Percentiles rank a stretch among this genome's conserved stretches.
These are phyloP conservation scores for Chrysotoxum bicinctum DNA, from an alignment of 2,888 invertebrate genomes.

Conservation along the genomic window DNA sequence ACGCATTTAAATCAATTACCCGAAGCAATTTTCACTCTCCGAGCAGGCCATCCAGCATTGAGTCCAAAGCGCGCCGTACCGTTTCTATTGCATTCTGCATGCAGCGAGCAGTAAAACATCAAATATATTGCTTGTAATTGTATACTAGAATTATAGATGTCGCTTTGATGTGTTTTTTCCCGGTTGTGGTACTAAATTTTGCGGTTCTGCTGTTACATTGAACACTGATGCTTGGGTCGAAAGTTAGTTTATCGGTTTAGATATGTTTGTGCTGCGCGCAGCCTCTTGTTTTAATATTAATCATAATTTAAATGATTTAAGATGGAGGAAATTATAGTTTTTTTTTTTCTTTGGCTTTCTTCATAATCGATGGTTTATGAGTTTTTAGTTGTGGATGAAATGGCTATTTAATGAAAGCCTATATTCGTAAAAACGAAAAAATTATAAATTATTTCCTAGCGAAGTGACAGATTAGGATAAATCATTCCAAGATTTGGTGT, in stretches of 20 bases:
- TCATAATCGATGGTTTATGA: not conserved
- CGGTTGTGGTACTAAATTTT: conserved; percentile 1
- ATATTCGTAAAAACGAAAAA: not conserved
- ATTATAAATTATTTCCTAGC: not conserved
- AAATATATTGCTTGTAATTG: conserved; percentile 57
- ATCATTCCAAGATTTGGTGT: not conserved
- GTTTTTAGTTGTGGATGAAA: not conserved
- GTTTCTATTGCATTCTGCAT: conserved; percentile 32
- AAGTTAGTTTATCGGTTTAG: conserved; percentile 39
- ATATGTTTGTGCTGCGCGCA: conserved; percentile 12
- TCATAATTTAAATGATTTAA: conserved; percentile 68
- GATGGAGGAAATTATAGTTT: conserved; percentile 45
- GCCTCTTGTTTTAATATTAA: conserved; percentile 30
- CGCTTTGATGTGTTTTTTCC: conserved; percentile 52
- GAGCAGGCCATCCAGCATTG: conserved; percentile 32
- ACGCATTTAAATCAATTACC: conserved; percentile 70
- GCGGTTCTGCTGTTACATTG: not conserved
- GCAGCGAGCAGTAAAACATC: not conserved
- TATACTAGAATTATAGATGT: conserved; percentile 69
- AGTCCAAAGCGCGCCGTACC: conserved; percentile 37
- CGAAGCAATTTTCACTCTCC: conserved; percentile 66
- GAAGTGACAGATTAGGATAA: not conserved
- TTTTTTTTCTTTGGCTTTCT: not conserved
- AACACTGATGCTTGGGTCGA: conserved; percentile 1
- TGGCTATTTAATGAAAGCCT: not conserved